Evolutionary conservation across 1,140 invertebrate genomes (phyloP).

Genomic region (Tenebrio molitor): DNA sequence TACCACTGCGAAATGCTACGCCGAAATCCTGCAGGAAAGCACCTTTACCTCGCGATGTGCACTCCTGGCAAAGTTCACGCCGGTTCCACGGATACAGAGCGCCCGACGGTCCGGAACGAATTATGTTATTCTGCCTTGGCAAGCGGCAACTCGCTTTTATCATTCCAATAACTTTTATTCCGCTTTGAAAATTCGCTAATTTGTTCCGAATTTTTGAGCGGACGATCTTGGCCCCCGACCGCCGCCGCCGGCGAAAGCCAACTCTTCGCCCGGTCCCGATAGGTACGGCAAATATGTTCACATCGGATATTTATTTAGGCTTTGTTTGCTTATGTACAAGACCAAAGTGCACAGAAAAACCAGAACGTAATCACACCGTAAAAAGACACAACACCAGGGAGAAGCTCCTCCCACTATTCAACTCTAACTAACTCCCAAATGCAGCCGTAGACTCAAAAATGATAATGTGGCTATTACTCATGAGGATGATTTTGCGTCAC

Average conservation of each 20-base stretch:
- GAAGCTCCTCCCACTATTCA: no score
- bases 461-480: no score
- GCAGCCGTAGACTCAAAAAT: no score
- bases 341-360: neutral
- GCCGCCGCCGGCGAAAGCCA: no score
- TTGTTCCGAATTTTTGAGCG: conserved; percentile 1
- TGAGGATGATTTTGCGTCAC: no score
- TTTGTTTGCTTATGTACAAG: neutral
- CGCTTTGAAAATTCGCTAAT: conserved; percentile 24
- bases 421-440: no score
- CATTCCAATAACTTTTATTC: conserved; percentile 38
- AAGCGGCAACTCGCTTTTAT: conserved; percentile 38
- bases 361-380: neutral
- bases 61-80: conserved; percentile 16
- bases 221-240: neutral
- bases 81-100: conserved; percentile 5
- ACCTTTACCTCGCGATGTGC: neutral
- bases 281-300: neutral
- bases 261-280: neutral
- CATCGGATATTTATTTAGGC: neutral
- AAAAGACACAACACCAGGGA: neutral
- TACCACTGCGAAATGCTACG: conserved; percentile 1
- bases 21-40: neutral
- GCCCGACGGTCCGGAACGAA: conserved; percentile 27
- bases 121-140: conserved; percentile 37